Evolutionary conservation across 2,797 vertebrate species (phyloP).

Genomic region (Enteromius viviparus): DNA sequence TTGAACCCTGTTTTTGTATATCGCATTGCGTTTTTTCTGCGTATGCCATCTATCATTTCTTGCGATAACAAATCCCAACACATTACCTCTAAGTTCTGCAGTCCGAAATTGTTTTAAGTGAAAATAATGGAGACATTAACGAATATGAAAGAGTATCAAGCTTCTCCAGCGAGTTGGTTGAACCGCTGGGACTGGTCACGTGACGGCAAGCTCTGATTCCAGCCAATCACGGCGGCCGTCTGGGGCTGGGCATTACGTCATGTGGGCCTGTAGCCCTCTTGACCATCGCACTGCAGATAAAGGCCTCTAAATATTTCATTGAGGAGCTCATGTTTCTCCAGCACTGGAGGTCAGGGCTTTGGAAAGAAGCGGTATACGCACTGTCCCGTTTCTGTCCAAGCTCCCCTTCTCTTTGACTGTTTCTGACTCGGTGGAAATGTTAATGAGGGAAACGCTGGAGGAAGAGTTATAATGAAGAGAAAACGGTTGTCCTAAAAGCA

Average conservation of each 20-base stretch:
- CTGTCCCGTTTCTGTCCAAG: not conserved
- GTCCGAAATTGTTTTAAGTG: conserved; percentile 23
- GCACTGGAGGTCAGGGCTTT: conserved; percentile 74
- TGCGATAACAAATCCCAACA: conserved; percentile 1
- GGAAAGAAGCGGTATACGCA: conserved; percentile 56
- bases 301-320: conserved; percentile 84
- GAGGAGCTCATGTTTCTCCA: conserved; percentile 79
- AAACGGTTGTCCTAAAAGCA: not conserved
- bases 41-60: not conserved
- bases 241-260: conserved; percentile 75
- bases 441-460: no score
- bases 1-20: not conserved
- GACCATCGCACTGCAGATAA: conserved; percentile 84
- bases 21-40: not conserved
- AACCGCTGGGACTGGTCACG: conserved; percentile 68
- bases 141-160: conserved; percentile 22
- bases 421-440: not conserved
- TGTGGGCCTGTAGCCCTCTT: conserved; percentile 69
- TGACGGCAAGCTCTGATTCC: conserved; percentile 58
- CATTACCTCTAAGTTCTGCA: conserved; percentile 1
- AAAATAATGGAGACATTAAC: conserved; percentile 20
- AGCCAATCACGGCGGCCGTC: conserved; percentile 68
- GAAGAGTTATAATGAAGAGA: not conserved
- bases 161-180: conserved; percentile 63
- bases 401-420: not conserved